Percentiles rank a stretch among this genome's conserved stretches.
These are phyloP conservation scores for Trogon surrucura DNA, from an alignment of 2,113 vertebrate species.

Conservation along the genomic window DNA sequence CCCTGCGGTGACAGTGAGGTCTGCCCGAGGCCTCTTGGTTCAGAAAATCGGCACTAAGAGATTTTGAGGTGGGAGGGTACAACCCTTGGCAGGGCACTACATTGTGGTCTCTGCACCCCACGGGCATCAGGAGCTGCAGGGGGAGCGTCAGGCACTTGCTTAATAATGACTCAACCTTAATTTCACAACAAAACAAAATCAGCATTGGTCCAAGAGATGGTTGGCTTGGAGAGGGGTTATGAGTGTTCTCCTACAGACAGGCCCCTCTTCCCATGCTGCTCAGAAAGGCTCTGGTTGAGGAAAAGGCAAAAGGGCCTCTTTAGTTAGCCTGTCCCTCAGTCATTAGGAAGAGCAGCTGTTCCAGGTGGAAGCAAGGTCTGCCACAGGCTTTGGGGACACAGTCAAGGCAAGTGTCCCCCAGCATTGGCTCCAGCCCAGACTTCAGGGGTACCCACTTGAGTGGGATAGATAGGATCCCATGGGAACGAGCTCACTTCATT, in stretches of 20 bases:
- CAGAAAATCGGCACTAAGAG: fast-evolving
- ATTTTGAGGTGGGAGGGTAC: neutral
- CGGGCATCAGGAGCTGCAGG: fast-evolving
- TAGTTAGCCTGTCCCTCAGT: neutral
- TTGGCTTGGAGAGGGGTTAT: neutral
- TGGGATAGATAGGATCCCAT: neutral
- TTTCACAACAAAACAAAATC: neutral
- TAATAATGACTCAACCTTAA: neutral
- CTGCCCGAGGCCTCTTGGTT: neutral
- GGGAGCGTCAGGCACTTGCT: neutral
- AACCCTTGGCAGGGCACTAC: neutral
- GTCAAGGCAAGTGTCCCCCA: neutral
- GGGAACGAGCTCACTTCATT: neutral
- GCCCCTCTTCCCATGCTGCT: neutral
- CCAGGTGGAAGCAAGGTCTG: neutral
- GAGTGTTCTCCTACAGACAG: fast-evolving
- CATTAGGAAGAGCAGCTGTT: neutral
- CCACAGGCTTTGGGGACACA: neutral
- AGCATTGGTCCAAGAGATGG: neutral
- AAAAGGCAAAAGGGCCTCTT: neutral
- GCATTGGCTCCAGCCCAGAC: neutral
- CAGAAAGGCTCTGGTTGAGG: neutral
- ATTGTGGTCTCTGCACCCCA: neutral
- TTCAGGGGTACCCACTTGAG: neutral
- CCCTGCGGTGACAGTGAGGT: neutral